phyloP scores from a whole-genome alignment of 2,888 invertebrate genomes.

The Caenorhabditis doughertyi region DNA sequence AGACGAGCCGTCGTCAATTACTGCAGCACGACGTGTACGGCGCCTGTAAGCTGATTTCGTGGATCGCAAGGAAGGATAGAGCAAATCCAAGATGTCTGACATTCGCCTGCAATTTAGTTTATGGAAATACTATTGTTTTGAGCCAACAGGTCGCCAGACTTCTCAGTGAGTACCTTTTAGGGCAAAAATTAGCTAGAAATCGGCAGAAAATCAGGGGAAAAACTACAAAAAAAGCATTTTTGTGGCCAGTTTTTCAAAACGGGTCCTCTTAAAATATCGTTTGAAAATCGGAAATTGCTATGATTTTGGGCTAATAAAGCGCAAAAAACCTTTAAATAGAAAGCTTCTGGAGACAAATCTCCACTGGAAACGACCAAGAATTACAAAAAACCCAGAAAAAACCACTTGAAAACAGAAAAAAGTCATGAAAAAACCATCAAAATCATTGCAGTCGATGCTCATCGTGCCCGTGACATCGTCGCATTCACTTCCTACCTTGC shows the following conservation, averaged over 20 bases:
- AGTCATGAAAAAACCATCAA: no score
- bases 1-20: constrained; percentile 18
- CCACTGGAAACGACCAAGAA: no score
- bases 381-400: no score
- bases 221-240: background rate
- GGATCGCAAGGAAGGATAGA: background rate
- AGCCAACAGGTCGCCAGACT: constrained; percentile 29
- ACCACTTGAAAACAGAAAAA: no score
- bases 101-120: constrained; percentile 32
- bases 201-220: no score
- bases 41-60: constrained; percentile 19
- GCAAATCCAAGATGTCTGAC: constrained; percentile 6
- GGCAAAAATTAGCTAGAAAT: no score
- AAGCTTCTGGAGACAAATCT: no score
- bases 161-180: no score
- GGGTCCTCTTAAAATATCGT: no score
- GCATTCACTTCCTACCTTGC: constrained; percentile 12
- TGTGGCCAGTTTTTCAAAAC: background rate
- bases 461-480: constrained; percentile 18
- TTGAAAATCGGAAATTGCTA: no score
- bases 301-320: no score
- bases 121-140: constrained; percentile 48
- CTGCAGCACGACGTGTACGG: constrained; percentile 22
- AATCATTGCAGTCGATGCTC: constrained; percentile 40
- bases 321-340: no score